A percentile compares a stretch with the other conserved stretches of the same genome.
Conservation (phyloP, 2,797 vertebrate genomes). For the Halcyon chelicuti region DNA sequence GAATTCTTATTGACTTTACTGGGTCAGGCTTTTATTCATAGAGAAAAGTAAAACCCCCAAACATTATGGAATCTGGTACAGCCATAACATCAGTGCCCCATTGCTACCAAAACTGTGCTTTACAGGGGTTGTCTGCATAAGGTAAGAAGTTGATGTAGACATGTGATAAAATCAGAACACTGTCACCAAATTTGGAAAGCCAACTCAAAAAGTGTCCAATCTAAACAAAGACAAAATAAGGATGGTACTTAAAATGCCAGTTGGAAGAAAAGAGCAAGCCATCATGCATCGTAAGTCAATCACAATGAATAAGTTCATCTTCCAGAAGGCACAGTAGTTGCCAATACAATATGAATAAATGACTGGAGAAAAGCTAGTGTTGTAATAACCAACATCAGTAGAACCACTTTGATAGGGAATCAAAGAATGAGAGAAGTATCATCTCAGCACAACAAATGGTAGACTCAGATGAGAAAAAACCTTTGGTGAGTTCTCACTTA, state of each 20-base stretch:
- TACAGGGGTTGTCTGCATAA: not conserved
- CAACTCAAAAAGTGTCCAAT: not conserved
- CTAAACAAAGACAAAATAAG: not conserved
- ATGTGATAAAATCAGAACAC: not conserved
- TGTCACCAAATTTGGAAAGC: not conserved
- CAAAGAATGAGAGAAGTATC: not conserved
- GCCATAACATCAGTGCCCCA: not conserved
- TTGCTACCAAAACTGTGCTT: not conserved
- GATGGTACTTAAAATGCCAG: not conserved
- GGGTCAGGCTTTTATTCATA: not conserved
- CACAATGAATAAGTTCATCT: not conserved
- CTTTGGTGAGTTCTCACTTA: not conserved
- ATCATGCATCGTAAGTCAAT: not conserved
- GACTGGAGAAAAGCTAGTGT: not conserved
- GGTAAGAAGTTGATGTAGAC: not conserved
- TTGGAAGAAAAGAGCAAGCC: not conserved
- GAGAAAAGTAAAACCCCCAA: not conserved
- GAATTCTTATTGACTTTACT: not conserved
- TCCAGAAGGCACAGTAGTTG: not conserved
- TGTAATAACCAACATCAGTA: not conserved
- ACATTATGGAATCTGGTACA: not conserved
- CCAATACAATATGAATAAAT: not conserved
- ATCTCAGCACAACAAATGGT: not conserved
- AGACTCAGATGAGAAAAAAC: not conserved
- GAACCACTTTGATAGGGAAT: not conserved